These are phyloP conservation scores for Silurus aristotelis DNA, from an alignment of 2,797 vertebrate genomes.

Conservation along the genomic window DNA sequence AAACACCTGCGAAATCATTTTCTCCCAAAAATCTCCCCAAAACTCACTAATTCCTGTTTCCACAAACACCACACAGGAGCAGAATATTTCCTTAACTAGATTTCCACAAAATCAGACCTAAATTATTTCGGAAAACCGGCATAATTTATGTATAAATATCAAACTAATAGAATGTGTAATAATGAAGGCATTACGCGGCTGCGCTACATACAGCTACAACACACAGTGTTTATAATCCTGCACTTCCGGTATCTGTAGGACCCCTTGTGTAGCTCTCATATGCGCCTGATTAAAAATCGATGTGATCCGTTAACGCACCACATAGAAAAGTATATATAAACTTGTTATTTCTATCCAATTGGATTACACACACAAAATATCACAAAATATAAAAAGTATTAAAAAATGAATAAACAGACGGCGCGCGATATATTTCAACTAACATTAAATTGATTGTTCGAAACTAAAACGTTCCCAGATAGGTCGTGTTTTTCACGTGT, in stretches of 20 bases:
- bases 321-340: too few relatives aligned
- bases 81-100: background rate
- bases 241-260: background rate
- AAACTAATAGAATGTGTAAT: background rate
- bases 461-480: background rate
- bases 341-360: background rate
- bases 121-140: background rate
- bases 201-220: background rate
- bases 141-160: background rate
- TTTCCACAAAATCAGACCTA: too few relatives aligned
- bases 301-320: background rate
- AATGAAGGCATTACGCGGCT: background rate
- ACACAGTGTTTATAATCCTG: background rate
- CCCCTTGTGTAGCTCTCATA: background rate
- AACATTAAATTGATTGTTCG: background rate
- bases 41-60: background rate
- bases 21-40: background rate
- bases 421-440: background rate
- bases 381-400: background rate
- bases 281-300: background rate
- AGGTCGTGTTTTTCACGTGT: background rate
- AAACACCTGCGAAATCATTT: slow-evolving; percentile 87
- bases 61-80: background rate
- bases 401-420: background rate
- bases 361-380: background rate